phyloP scores from a whole-genome alignment of 2,113 vertebrate species.

The Callithrix jacchus region DNA sequence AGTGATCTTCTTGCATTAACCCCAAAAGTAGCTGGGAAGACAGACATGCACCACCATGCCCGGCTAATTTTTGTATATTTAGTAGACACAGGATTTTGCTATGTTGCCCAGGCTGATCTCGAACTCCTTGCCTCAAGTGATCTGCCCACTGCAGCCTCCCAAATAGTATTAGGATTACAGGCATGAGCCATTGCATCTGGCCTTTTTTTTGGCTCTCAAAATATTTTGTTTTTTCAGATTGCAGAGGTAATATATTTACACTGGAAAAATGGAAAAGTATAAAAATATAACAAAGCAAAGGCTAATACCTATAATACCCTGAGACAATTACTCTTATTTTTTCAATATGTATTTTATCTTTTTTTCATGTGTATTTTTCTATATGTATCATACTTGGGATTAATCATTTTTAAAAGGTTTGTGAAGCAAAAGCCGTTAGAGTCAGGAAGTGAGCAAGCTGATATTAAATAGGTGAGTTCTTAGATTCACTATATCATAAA shows the following conservation, averaged over 20 bases:
- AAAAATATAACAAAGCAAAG: not conserved
- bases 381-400: not conserved
- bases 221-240: not conserved
- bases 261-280: not conserved
- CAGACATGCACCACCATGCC: too few species aligned
- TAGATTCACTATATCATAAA: not conserved
- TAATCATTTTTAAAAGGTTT: not conserved
- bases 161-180: too few species aligned
- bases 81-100: too few species aligned
- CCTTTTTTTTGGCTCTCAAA: not conserved
- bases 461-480: not conserved
- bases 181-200: too few species aligned
- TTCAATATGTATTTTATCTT: not conserved
- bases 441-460: not conserved
- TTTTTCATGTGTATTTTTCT: not conserved
- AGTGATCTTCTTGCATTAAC: too few species aligned
- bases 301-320: not conserved
- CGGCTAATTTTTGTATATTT: too few species aligned
- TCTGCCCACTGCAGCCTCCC: too few species aligned
- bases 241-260: not conserved
- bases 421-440: not conserved
- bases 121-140: too few species aligned
- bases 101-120: too few species aligned
- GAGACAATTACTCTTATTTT: not conserved
- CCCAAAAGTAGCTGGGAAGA: too few species aligned